Evolutionary conservation across 2,888 invertebrate genomes (phyloP), one percentile per base, ranked within the genome.

Genomic region (Pogonocherus hispidulus): DNA sequence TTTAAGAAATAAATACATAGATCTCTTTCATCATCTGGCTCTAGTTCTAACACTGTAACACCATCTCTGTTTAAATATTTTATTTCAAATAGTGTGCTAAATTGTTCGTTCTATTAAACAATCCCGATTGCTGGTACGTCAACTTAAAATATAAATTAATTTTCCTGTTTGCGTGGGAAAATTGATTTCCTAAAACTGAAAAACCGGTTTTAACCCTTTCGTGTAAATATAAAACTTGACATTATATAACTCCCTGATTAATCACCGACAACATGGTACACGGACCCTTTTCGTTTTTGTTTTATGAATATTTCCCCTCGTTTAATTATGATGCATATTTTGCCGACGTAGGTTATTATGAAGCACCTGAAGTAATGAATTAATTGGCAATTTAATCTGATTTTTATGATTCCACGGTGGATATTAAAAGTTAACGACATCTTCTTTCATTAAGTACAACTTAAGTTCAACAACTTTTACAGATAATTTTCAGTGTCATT

Each of bases 301-400:
- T 35, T 67, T 63, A 67, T 57, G 57, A 67, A 67, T 67, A 63
- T 63, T 63, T 57, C 46, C 46, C 41, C 44, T 18, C 46, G 52
- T 56, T 67, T 52, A 23, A 63, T 57, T 57, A 67, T 63, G 56
- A 37, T 46, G 63, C 56, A 20, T 47, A 54, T 55, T 46, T 20
- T 19, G 49, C 35, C 55, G 60, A 52, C 63, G 63, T 66, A 65
- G 60, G 60, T 60, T 35, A 35, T 63, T 66, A 69, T 63, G 57
- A 69, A 66, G 66, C 57, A 62, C 56, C 69, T 69, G 32, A 23
- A 32, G 60, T 64, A 51, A 20, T 51, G 51, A 51, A 63, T 67
- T 67, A 67, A 57, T 63, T 67, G 23, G 57, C 67, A 63, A 67
- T 67, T 67, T 57, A 60, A 56, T 63, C 57, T 64, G 54, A 35